Evolutionary conservation across 2,888 invertebrate genomes (phyloP), one percentile per base, ranked within the genome.

Genomic region (Lysandra coridon): DNA sequence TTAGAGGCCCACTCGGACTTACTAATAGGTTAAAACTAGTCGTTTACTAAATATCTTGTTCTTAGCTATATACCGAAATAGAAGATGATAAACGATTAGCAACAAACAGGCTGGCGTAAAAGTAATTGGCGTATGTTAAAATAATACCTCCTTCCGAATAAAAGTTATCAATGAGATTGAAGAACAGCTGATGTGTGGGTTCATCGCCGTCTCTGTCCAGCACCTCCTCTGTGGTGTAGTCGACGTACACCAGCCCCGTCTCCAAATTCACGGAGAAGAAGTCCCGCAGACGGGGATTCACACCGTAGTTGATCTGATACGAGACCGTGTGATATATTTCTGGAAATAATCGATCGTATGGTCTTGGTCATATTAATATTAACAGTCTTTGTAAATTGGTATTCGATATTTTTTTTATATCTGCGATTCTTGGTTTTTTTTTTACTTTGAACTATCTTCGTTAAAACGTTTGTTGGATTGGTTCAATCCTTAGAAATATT

Each of bases 111-210:
- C 49, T 49, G 49, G 49, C 49, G 10, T 49, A 49, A 49, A 49
- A 10, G 49, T 49, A 49, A 49, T 49, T 49, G 44, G 44, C 44
- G 10, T 10, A 10, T 49, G 12, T 2, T 49, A 79, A 40, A 49
- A 40, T 57, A 83, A 83, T 77, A 95, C 95, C 92, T 87, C 92
- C 95, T 80, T 87, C 90, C 12, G 88, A 87, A 44, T 88, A 87
- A 84, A 93, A 95, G 88, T 96, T 96, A 85, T 96, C 96, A 57
- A 92, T 88, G 40, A 96, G 85, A 57, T 87, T 92, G 78, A 96
- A 86, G 85, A 91, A 90, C 81, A 96, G 94, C 17, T 87, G 88
- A 83, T 95, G 95, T 10, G 80, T 84, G 0, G 91, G 87, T n/a
- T 90, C 89, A 4, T 92, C 92, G 12, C 91, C 88, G 82, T 96